Conservation (phyloP, 2,797 vertebrate genomes). For the Squalus acanthias region DNA sequence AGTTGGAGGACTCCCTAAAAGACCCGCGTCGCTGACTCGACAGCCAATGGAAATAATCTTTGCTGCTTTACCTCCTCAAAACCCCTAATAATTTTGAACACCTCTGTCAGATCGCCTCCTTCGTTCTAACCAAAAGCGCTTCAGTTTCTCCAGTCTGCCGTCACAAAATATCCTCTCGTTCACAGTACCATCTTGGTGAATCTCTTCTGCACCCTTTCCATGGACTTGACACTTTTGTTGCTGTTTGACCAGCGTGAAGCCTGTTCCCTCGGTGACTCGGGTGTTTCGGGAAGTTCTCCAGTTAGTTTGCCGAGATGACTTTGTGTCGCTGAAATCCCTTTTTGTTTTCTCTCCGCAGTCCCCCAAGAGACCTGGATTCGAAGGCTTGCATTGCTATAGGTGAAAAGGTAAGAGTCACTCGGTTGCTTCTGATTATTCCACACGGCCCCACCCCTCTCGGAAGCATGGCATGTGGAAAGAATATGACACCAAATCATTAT, state of each 20-base stretch:
- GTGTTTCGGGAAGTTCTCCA: neutral
- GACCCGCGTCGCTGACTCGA: neutral
- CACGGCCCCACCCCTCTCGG: neutral
- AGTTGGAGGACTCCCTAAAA: neutral
- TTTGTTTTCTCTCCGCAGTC: constrained; percentile 58
- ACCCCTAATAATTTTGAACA: neutral
- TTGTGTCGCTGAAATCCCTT: neutral
- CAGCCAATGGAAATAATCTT: neutral
- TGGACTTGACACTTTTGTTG: neutral
- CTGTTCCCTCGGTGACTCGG: neutral
- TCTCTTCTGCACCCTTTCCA: neutral
- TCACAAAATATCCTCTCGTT: neutral
- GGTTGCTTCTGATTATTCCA: neutral
- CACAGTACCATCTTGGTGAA: neutral
- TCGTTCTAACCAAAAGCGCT: neutral
- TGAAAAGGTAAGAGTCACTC: constrained; percentile 73
- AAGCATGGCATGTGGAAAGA: neutral
- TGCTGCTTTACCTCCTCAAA: neutral
- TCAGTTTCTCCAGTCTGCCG: neutral
- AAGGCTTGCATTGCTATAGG: constrained; percentile 89
- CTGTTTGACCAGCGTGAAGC: neutral
- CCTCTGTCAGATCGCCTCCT: neutral
- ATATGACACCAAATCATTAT: neutral
- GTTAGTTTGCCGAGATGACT: neutral
- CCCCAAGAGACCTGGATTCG: constrained; percentile 89